Percentiles rank a stretch among this genome's conserved stretches.
These are phyloP conservation scores for Sarcophaga peregrina DNA, from an alignment of 1,140 invertebrate species.

Conservation along the genomic window DNA sequence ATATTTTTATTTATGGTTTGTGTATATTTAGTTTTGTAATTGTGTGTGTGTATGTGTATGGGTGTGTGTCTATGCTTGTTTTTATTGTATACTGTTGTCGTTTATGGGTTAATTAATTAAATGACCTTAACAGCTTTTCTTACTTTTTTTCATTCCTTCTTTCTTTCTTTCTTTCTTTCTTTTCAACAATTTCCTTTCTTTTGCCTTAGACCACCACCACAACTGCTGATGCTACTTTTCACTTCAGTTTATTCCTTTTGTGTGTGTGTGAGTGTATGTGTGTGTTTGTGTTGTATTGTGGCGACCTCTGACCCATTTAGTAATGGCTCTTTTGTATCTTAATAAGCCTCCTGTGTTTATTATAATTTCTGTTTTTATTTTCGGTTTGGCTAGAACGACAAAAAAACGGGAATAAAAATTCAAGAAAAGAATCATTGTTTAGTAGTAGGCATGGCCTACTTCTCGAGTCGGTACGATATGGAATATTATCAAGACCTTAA, in stretches of 20 bases:
- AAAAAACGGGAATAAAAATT: too few species aligned
- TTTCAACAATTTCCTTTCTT: not conserved
- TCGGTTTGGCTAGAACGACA: too few species aligned
- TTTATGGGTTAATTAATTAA: conserved; percentile 41
- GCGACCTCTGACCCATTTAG: not conserved
- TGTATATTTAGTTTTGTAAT: not conserved
- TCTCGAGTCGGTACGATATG: too few species aligned
- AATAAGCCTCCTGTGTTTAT: conserved; percentile 34
- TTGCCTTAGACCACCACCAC: not conserved
- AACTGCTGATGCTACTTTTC: not conserved
- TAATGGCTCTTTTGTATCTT: not conserved
- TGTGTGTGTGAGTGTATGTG: too few species aligned
- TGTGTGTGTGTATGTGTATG: not conserved
- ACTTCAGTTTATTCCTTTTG: not conserved
- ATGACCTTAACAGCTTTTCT: conserved; percentile 40
- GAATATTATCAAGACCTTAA: too few species aligned
- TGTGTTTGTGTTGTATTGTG: too few species aligned
- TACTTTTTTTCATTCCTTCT: too few species aligned
- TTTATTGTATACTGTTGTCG: conserved; percentile 20
- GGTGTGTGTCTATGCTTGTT: not conserved
- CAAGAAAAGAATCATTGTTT: too few species aligned
- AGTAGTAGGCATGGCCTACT: too few species aligned
- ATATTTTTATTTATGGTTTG: conserved; percentile 1
- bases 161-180: too few species aligned
- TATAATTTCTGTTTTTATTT: not conserved